These are phyloP conservation scores for Dolichopus griseipennis DNA, from an alignment of 2,888 invertebrate genomes.

Conservation along the genomic window DNA sequence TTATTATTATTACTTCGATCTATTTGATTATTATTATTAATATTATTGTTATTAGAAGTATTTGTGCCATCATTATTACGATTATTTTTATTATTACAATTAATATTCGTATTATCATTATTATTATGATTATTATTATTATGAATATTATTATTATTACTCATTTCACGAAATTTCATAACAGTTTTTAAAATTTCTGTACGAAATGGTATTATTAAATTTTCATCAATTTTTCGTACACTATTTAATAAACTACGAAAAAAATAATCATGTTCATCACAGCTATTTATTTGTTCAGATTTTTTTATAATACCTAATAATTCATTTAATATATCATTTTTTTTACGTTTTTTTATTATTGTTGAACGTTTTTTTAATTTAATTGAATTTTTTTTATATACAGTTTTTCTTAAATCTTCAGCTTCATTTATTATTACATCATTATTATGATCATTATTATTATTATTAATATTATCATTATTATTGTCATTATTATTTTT, in stretches of 20 bases:
- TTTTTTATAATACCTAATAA: constrained; percentile 15
- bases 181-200: constrained; percentile 24
- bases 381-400: background rate
- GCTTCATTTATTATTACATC: background rate
- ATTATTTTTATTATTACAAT: no score
- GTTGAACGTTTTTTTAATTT: background rate
- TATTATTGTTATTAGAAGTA: background rate
- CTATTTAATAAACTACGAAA: constrained; percentile 24
- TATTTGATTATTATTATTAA: no score
- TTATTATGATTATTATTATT: background rate
- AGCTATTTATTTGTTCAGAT: constrained; percentile 7
- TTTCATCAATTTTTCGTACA: constrained; percentile 24
- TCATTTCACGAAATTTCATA: constrained; percentile 25
- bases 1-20: background rate
- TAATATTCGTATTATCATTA: no score
- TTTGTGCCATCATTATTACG: no score
- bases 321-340: constrained; percentile 16
- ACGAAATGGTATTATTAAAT: constrained; percentile 24
- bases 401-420: background rate
- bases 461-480: background rate
- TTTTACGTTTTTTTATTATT: constrained; percentile 15
- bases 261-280: constrained; percentile 25
- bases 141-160: constrained; percentile 12
- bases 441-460: background rate
- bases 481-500: background rate